Conservation (phyloP, 2,888 invertebrate genomes). For the Biston betularia region DNA sequence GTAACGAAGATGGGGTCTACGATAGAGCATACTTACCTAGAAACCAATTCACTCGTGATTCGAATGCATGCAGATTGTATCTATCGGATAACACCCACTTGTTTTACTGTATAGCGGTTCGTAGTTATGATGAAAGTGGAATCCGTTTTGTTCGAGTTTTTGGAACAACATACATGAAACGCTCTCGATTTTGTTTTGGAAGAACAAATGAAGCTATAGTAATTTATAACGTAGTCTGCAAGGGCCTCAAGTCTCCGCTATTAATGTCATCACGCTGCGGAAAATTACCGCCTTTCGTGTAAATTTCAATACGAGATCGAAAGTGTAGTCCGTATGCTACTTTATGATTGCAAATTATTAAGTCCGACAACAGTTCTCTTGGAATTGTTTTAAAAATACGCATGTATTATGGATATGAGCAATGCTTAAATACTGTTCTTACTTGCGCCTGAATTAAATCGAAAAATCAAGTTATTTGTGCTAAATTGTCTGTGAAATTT, state of each 20-base stretch:
- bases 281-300: slow-evolving; percentile 82
- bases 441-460: slow-evolving; percentile 62
- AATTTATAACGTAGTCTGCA: neutral
- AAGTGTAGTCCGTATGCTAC: slow-evolving; percentile 65
- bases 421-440: slow-evolving; percentile 63
- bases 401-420: slow-evolving; percentile 73
- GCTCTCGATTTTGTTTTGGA: neutral
- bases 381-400: slow-evolving; percentile 65
- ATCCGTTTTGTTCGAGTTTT: too few relatives aligned
- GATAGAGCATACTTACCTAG: too few relatives aligned
- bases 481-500: slow-evolving; percentile 75
- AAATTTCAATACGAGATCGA: slow-evolving; percentile 78
- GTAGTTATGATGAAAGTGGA: too few relatives aligned
- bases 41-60: too few relatives aligned
- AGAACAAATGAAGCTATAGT: neutral
- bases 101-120: too few relatives aligned
- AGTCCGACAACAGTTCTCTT: slow-evolving; percentile 63
- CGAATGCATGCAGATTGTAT: too few relatives aligned
- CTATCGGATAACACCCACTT: too few relatives aligned
- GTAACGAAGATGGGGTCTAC: too few relatives aligned
- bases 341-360: slow-evolving; percentile 66
- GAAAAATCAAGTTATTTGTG: slow-evolving; percentile 61
- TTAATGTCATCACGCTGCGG: slow-evolving; percentile 80
- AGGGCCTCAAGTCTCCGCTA: slow-evolving; percentile 55
- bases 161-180: too few relatives aligned